Conservation (phyloP, 2,888 invertebrate genomes). For the Drosophila antonietae region DNA sequence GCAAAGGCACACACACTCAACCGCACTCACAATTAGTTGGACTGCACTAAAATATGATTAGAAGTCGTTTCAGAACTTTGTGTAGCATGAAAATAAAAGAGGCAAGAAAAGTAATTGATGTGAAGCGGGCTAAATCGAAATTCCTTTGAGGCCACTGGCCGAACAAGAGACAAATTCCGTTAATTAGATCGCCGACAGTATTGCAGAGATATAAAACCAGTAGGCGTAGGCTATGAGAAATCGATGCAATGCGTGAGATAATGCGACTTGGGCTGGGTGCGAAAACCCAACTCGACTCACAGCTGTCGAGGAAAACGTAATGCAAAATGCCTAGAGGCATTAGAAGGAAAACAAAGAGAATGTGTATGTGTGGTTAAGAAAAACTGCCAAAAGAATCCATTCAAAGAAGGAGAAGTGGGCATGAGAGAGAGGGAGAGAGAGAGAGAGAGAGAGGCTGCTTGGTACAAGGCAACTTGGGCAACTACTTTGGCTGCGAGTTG, state of each 20-base stretch:
- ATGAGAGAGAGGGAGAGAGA: background rate
- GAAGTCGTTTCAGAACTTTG: slow-evolving; percentile 44
- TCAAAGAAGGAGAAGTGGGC: background rate
- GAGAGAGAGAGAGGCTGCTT: background rate
- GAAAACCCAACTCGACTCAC: slow-evolving; percentile 1
- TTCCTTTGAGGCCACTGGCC: slow-evolving; percentile 24
- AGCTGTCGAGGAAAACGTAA: slow-evolving; percentile 40
- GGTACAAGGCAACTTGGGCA: slow-evolving; percentile 19
- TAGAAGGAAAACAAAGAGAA: background rate
- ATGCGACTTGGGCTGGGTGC: slow-evolving; percentile 23
- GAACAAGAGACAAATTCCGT: slow-evolving; percentile 32
- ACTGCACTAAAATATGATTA: slow-evolving; percentile 76
- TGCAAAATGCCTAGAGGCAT: slow-evolving; percentile 24
- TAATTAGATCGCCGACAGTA: slow-evolving; percentile 54
- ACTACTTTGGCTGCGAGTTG: slow-evolving; percentile 35
- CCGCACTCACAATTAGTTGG: slow-evolving; percentile 66
- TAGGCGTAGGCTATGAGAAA: slow-evolving; percentile 41
- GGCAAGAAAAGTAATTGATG: slow-evolving; percentile 16
- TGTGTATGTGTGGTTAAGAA: slow-evolving; percentile 12
- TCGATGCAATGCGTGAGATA: slow-evolving; percentile 51
- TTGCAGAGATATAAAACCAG: slow-evolving; percentile 29
- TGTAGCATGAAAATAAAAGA: slow-evolving; percentile 15
- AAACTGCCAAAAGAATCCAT: slow-evolving; percentile 41
- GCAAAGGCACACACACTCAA: slow-evolving; percentile 1
- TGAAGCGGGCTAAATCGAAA: slow-evolving; percentile 9